phyloP scores from a whole-genome alignment of 2,888 invertebrate genomes.

The Opisthograptis luteolata region DNA sequence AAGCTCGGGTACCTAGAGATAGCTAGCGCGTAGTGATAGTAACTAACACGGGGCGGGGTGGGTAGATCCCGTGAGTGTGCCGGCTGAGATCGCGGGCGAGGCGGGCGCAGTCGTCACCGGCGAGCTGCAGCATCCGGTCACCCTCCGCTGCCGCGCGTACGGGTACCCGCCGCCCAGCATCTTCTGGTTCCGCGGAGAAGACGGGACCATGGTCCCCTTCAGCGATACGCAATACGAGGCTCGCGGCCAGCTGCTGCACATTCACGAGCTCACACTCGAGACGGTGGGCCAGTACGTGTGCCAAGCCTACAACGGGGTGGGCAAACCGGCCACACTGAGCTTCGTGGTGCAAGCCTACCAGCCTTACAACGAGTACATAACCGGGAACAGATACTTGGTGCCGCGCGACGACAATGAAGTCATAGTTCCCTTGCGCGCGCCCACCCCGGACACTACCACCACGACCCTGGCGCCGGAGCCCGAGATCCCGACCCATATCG shows the following conservation, averaged over 20 bases:
- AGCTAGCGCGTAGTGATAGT: too few species aligned
- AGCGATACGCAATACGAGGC: constrained; percentile 88
- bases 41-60: constrained; percentile 44
- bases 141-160: constrained; percentile 91
- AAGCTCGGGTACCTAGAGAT: too few species aligned
- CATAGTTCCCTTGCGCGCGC: constrained; percentile 20
- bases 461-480: constrained; percentile 42
- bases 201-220: constrained; percentile 89
- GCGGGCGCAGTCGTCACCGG: constrained; percentile 87
- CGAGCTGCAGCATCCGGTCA: constrained; percentile 87
- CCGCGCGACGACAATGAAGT: constrained; percentile 33
- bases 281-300: constrained; percentile 95
- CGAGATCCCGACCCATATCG: constrained; percentile 56
- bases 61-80: constrained; percentile 15
- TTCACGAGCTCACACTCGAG: constrained; percentile 87
- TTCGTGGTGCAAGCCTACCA: constrained; percentile 89
- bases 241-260: constrained; percentile 89
- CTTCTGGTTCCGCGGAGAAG: constrained; percentile 93
- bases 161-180: constrained; percentile 92
- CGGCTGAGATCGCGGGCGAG: constrained; percentile 86
- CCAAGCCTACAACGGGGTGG: constrained; percentile 93
- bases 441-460: constrained; percentile 23
- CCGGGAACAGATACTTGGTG: constrained; percentile 48
- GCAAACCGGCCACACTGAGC: constrained; percentile 90
- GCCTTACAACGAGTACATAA: constrained; percentile 82